Evolutionary conservation across 2,113 vertebrate genomes (phyloP).

Genomic region (Cyphomyrus discorhynchus): DNA sequence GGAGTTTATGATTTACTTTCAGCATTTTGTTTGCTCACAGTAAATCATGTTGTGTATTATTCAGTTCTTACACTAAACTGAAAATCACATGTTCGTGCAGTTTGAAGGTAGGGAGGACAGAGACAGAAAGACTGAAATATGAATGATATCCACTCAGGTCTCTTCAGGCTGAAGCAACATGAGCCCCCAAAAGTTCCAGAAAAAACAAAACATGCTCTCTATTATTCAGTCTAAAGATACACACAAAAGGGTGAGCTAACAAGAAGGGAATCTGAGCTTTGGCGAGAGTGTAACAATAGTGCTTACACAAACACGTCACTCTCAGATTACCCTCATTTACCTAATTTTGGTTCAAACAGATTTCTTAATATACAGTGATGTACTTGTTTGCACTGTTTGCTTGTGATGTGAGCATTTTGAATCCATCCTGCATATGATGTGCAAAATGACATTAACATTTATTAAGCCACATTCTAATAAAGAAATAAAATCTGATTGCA

Average conservation of each 20-base stretch:
- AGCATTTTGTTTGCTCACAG: not conserved
- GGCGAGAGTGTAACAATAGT: not conserved
- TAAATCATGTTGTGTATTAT: not conserved
- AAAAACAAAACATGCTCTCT: not conserved
- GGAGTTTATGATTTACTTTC: not conserved
- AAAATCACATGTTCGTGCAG: not conserved
- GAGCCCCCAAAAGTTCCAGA: not conserved
- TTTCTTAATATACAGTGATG: not conserved
- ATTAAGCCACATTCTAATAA: not conserved
- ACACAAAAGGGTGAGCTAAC: not conserved
- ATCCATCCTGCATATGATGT: not conserved
- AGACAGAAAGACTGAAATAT: not conserved
- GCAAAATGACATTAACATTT: not conserved
- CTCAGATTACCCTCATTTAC: not conserved
- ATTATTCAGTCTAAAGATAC: not conserved
- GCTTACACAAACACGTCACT: not conserved
- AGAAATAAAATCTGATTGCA: not conserved
- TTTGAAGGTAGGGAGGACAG: not conserved
- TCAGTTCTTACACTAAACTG: not conserved
- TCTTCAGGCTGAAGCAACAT: not conserved
- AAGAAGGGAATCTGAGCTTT: not conserved
- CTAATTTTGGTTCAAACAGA: not conserved
- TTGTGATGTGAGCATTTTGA: not conserved
- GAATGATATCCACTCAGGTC: not conserved
- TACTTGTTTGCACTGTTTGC: not conserved